Base-by-base conservation (phyloP, 1,140 invertebrate genomes). In the Chironomus striatipennis region DNA sequence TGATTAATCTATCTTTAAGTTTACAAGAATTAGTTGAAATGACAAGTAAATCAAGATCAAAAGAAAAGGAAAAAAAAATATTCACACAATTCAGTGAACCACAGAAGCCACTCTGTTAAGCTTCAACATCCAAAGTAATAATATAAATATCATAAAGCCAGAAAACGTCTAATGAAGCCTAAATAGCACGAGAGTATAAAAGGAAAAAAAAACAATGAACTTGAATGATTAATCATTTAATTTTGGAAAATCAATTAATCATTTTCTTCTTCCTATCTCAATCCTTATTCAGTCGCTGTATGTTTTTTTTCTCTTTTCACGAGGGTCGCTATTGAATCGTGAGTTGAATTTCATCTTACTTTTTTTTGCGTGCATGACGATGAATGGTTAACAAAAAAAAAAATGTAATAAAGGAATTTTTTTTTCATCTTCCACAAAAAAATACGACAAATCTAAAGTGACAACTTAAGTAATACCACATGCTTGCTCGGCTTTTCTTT, bases 211-310 rank as follows among this genome's bases (percentile, higher is more conserved):
- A 70, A 70, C 65, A 70, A 70, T 70, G 65, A 70, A 70, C 65
- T 21, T 17, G 20, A 70, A 18, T 70, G 65, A 70, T 70, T 70
- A 70, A 70, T 70, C 18, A 70, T 70, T 70, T 70, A 70, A 70
- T 70, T 70, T 70, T 70, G 20, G 17, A 70, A 70, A 70, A 70
- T 70, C 65, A 70, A 70, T 70, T 70, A 70, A 70, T 70, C 65
- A 70, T 70, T 70, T 70, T 70, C 10, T 10, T 7, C 18, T 34
- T 34, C 24, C 1, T 2, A 2, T 5, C 24, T 34, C 5, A 34
- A 2, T 34, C 24, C 24, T 34, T 34, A 34, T 17, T 70, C 65
- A 18, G n/a, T 70, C 15, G 65, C 65, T 18, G 3, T 18, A 20
- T 18, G 65, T 20, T 5, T 67, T 7, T 67, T 2, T 8, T 3